Evolutionary conservation across 1,140 invertebrate species (phyloP).

Genomic region (Bradysia coprophila): DNA sequence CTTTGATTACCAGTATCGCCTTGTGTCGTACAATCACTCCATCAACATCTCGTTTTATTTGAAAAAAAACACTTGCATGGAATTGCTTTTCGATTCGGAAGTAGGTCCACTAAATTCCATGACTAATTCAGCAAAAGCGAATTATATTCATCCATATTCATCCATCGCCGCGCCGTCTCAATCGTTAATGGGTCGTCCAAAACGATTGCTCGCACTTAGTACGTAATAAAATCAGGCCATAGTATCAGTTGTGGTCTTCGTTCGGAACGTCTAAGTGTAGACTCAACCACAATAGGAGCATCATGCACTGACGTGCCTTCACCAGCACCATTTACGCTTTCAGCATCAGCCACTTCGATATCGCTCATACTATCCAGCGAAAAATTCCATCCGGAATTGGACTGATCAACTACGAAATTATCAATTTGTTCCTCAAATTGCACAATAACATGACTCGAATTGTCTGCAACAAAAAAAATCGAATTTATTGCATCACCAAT

Average conservation of each 20-base stretch:
- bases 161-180: slow-evolving; percentile 9
- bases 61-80: slow-evolving; percentile 11
- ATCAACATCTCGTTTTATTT: slow-evolving; percentile 1
- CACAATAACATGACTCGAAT: not conserved
- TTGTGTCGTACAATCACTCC: not conserved
- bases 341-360: no score
- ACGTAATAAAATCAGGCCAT: not conserved
- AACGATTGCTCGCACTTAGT: not conserved
- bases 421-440: not conserved
- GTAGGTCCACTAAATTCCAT: slow-evolving; percentile 10
- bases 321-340: not conserved
- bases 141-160: slow-evolving; percentile 13
- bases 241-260: not conserved
- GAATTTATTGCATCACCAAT: not conserved
- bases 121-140: slow-evolving; percentile 15
- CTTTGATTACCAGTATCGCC: slow-evolving; percentile 10
- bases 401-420: not conserved
- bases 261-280: not conserved
- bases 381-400: not conserved
- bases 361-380: not conserved
- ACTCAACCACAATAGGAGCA: not conserved
- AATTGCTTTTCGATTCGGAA: slow-evolving; percentile 8
- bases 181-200: not conserved
- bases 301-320: not conserved
- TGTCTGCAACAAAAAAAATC: not conserved